These are phyloP conservation scores for Periplaneta americana DNA, from an alignment of 1,140 invertebrate genomes.

Conservation along the genomic window DNA sequence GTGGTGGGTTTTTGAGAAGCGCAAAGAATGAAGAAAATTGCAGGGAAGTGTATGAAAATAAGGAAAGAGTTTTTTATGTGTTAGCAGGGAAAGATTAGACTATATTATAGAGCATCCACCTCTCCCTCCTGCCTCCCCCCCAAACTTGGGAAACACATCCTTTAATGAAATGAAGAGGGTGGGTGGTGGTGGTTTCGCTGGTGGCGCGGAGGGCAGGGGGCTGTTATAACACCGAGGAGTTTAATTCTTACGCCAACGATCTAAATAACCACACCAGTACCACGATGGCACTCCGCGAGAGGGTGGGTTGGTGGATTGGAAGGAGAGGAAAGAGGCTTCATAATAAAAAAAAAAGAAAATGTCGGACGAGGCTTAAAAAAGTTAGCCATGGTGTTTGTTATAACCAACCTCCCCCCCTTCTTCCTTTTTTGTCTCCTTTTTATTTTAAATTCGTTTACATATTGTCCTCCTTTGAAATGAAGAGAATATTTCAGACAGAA, in stretches of 20 bases:
- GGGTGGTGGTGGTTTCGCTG: not conserved
- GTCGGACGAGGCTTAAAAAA: constrained; percentile 13
- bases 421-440: not conserved
- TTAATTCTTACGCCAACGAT: constrained; percentile 9
- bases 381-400: constrained; percentile 5
- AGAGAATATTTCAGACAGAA: constrained; percentile 1
- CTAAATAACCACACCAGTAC: constrained; percentile 6
- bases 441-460: constrained; percentile 16
- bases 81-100: constrained; percentile 10
- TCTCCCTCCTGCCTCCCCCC: not conserved
- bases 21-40: not conserved
- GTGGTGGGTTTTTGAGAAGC: not conserved
- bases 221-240: not conserved
- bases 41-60: constrained; percentile 4
- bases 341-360: not conserved
- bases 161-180: constrained; percentile 12
- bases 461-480: constrained; percentile 12
- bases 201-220: not conserved
- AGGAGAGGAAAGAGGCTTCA: no score
- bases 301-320: not conserved
- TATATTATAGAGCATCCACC: constrained; percentile 8
- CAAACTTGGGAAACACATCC: constrained; percentile 5
- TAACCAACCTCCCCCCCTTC: not conserved
- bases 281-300: not conserved
- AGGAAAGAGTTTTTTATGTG: constrained; percentile 2